These are phyloP conservation scores for Otis tarda DNA, from an alignment of 2,113 vertebrate genomes.

Conservation along the genomic window DNA sequence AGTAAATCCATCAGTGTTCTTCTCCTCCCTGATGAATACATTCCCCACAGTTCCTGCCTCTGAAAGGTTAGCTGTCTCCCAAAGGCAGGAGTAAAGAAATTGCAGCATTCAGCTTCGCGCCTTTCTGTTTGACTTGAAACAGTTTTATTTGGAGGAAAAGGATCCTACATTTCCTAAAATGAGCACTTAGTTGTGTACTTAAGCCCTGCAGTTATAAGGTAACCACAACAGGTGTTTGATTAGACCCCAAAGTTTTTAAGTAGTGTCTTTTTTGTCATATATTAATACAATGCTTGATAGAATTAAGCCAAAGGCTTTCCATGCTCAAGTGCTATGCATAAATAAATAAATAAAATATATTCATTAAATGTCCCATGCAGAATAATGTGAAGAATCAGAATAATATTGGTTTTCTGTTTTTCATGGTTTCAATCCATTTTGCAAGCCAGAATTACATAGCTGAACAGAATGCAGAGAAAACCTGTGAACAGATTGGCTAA, in stretches of 20 bases:
- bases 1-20: conserved; percentile 31
- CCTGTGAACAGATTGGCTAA: background rate
- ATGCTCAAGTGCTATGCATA: background rate
- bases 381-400: background rate
- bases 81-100: background rate
- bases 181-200: background rate
- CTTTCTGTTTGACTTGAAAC: background rate
- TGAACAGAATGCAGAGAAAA: background rate
- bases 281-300: background rate
- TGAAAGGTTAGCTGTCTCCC: conserved; percentile 1
- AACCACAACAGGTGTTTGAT: background rate
- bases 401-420: background rate
- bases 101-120: background rate
- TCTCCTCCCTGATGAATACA: conserved; percentile 8
- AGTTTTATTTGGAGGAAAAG: background rate
- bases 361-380: background rate
- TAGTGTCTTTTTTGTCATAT: background rate
- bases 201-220: background rate
- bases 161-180: background rate
- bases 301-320: background rate
- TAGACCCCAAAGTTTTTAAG: background rate
- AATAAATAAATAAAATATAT: background rate
- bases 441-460: background rate
- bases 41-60: background rate
- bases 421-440: background rate